A percentile compares a stretch with the other conserved stretches of the same genome.
These are phyloP conservation scores for Chamaedrilus cognettii DNA, from an alignment of 2,888 invertebrate genomes.

Conservation along the genomic window DNA sequence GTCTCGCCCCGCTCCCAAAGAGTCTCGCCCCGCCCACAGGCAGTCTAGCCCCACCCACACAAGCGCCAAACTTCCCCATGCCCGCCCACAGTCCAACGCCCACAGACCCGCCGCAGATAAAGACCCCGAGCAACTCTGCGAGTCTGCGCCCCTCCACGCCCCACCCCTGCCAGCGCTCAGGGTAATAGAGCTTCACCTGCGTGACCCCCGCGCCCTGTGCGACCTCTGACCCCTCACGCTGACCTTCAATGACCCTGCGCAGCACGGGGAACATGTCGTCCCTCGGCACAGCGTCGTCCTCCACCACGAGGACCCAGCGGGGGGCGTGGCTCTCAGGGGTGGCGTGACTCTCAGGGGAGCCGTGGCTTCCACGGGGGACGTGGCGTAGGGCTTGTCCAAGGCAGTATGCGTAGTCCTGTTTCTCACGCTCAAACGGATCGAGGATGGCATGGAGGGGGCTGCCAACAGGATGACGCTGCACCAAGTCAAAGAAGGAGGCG, in stretches of 20 bases:
- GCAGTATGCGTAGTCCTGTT: background rate
- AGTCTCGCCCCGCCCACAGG: no score
- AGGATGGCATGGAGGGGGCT: background rate
- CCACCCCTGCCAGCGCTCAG: conserved; percentile 50
- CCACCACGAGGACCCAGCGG: conserved; percentile 33
- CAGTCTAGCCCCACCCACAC: no score
- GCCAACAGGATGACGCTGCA: conserved; percentile 32
- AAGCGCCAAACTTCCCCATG: no score
- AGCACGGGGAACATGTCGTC: conserved; percentile 44
- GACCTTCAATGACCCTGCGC: conserved; percentile 39
- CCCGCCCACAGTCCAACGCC: no score
- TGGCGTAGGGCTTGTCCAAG: background rate
- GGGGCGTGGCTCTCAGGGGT: background rate
- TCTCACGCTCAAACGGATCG: background rate
- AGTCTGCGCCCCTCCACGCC: no score
- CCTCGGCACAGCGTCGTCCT: conserved; percentile 55
- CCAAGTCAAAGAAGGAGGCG: conserved; percentile 6
- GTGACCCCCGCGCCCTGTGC: conserved; percentile 10
- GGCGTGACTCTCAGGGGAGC: no score
- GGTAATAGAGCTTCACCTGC: conserved; percentile 53
- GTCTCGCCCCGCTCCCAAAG: no score
- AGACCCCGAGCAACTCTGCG: no score
- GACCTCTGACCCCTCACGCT: background rate
- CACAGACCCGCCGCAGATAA: no score
- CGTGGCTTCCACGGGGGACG: no score